Conservation (phyloP, 2,797 vertebrate genomes). For the Salarias fasciatus region DNA sequence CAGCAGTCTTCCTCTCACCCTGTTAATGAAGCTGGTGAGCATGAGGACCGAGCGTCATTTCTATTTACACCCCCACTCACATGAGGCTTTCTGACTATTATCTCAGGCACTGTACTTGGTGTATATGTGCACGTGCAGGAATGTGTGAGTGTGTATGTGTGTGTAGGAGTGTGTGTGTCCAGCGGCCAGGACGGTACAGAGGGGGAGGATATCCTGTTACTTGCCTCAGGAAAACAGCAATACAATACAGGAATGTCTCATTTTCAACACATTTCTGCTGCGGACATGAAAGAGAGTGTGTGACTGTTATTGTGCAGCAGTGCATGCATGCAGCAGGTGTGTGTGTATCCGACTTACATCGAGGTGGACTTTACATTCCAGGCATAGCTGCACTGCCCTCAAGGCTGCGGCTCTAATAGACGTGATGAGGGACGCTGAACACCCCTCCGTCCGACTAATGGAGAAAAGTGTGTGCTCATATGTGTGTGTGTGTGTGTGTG, state of each 20-base stretch:
- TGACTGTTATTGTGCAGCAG: slow-evolving; percentile 20
- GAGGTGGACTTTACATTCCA: slow-evolving; percentile 85
- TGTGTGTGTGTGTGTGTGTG: slow-evolving; percentile 22
- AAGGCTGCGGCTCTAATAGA: slow-evolving; percentile 57
- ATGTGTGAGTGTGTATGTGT: background rate
- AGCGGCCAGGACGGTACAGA: slow-evolving; percentile 61
- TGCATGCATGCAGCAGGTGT: slow-evolving; percentile 38
- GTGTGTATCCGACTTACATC: slow-evolving; percentile 53
- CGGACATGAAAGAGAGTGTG: slow-evolving; percentile 29
- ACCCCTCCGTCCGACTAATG: slow-evolving; percentile 4
- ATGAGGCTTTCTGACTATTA: slow-evolving; percentile 17
- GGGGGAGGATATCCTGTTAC: slow-evolving; percentile 79
- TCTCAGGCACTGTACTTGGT: slow-evolving; percentile 10
- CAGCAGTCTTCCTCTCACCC: slow-evolving; percentile 26
- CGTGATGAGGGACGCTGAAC: slow-evolving; percentile 67
- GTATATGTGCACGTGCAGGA: background rate
- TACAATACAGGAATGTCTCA: slow-evolving; percentile 73
- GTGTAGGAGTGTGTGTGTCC: background rate
- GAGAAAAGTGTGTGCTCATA: slow-evolving; percentile 11
- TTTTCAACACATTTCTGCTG: slow-evolving; percentile 50
- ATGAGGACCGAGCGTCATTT: slow-evolving; percentile 34
- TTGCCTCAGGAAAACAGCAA: slow-evolving; percentile 68
- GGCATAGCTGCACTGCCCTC: slow-evolving; percentile 79
- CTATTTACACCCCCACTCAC: slow-evolving; percentile 18
- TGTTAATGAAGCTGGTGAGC: slow-evolving; percentile 33